Conservation (phyloP, 2,797 vertebrate species). For the Gila robusta region DNA sequence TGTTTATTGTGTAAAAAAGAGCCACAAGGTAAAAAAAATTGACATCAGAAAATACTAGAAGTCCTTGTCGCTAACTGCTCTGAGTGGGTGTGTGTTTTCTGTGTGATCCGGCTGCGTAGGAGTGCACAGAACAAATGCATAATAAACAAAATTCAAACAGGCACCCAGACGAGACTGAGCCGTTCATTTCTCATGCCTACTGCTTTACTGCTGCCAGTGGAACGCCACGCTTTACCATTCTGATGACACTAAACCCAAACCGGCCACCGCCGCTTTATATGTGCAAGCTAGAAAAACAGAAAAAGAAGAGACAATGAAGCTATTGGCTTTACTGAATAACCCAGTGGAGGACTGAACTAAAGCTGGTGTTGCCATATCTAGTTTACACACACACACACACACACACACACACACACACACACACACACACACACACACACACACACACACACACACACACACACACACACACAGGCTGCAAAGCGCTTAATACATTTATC, state of each 20-base stretch:
- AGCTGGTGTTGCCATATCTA: neutral
- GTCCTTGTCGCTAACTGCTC: conserved; percentile 45
- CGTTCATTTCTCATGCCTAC: conserved; percentile 54
- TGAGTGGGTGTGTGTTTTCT: conserved; percentile 38
- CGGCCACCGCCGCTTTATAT: conserved; percentile 22
- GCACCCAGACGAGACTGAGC: conserved; percentile 46
- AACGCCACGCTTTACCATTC: conserved; percentile 39
- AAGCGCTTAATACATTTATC: neutral
- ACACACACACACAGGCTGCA: neutral
- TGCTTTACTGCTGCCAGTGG: conserved; percentile 40
- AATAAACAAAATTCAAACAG: conserved; percentile 53
- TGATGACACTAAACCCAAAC: conserved; percentile 47
- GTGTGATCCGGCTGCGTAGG: conserved; percentile 27
- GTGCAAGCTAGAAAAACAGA: neutral
- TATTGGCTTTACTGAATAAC: conserved; percentile 1
- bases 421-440: no score
- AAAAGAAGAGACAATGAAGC: conserved; percentile 9
- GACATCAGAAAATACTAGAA: conserved; percentile 48
- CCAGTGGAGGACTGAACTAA: conserved; percentile 15
- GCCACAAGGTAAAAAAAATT: neutral
- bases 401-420: no score
- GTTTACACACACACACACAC: neutral
- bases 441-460: no score
- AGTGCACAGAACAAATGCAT: conserved; percentile 52
- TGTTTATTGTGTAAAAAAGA: conserved; percentile 29